Base-by-base conservation (phyloP, 2,888 invertebrate genomes). In the Drosophila merina region DNA sequence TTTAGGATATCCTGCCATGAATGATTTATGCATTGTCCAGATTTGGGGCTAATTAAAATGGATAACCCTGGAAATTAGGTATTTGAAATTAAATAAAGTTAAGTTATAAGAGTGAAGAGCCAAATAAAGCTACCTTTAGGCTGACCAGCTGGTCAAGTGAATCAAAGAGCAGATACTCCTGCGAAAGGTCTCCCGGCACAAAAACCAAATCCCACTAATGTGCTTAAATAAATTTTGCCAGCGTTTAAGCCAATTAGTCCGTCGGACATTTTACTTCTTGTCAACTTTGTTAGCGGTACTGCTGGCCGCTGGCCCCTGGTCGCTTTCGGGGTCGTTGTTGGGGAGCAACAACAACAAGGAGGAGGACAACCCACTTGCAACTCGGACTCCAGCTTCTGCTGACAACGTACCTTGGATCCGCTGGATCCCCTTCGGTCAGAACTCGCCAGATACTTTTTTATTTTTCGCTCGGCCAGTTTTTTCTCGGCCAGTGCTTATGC, bases 211-310 rank as follows among this genome's bases (percentile, higher is more conserved):
- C 89, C 90, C 88, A 85, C 84, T 88, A 85, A 85, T 88, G 84
- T 88, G 84, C 88, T 88, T 88, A 85, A 85, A 85, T 85, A 85
- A 85, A 85, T 85, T 85, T 84, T 85, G 84, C 86, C 88, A 85
- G 77, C 85, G 85, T 85, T 86, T 86, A 90, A 90, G 90, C 89
- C 89, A 90, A 90, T 90, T 90, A 90, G 89, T 90, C 89, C 90
- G 89, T 89, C 87, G 89, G 90, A 88, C 90, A 88, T 90, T 90
- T 89, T 89, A 89, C 87, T 90, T 90, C 89, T 84, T 90, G 89
- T 87, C 86, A 86, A 88, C 88, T 86, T 89, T 88, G 86, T 81
- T 88, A 76, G 84, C 72, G 70, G 70, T 59, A 74, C 72, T 72
- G 75, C 75, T 74, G 44, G 44, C 50, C 40, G 14, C n/a, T n/a